phyloP scores from a whole-genome alignment of 2,888 invertebrate species.

The Pardosa pseudoannulata region DNA sequence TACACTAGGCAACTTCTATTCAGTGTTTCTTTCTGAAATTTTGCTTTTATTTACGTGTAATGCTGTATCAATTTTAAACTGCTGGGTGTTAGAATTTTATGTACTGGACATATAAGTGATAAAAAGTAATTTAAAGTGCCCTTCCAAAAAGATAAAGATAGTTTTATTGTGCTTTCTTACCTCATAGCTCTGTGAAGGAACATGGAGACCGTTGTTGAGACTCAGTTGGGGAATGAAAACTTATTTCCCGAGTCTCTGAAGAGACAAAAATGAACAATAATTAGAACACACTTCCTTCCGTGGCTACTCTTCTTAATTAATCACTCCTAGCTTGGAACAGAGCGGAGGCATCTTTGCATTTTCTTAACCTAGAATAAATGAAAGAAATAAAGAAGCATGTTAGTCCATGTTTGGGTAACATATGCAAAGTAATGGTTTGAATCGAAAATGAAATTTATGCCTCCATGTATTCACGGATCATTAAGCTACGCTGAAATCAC shows the following conservation, averaged over 20 bases:
- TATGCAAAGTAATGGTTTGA: too few species aligned
- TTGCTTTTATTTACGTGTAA: too few species aligned
- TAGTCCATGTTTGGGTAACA: too few species aligned
- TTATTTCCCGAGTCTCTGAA: conserved; percentile 53
- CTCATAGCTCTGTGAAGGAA: conserved; percentile 76
- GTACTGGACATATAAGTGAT: too few species aligned
- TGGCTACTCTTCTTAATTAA: background rate
- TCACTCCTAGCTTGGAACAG: background rate
- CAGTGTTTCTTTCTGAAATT: too few species aligned
- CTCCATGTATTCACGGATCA: background rate
- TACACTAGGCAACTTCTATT: too few species aligned
- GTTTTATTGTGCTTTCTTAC: too few species aligned
- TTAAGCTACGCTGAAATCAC: too few species aligned
- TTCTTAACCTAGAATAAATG: background rate
- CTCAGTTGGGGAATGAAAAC: conserved; percentile 62
- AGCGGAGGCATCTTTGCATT: background rate
- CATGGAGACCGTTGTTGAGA: conserved; percentile 73
- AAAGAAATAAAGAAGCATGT: background rate
- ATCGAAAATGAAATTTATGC: background rate
- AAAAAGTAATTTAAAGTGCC: too few species aligned
- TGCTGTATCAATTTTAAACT: too few species aligned
- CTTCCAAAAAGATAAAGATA: too few species aligned
- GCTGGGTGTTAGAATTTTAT: too few species aligned
- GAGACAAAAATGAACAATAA: conserved; percentile 17
- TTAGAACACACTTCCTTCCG: background rate